Evolutionary conservation across 2,113 vertebrate species (phyloP).

Genomic region (Perccottus glenii): DNA sequence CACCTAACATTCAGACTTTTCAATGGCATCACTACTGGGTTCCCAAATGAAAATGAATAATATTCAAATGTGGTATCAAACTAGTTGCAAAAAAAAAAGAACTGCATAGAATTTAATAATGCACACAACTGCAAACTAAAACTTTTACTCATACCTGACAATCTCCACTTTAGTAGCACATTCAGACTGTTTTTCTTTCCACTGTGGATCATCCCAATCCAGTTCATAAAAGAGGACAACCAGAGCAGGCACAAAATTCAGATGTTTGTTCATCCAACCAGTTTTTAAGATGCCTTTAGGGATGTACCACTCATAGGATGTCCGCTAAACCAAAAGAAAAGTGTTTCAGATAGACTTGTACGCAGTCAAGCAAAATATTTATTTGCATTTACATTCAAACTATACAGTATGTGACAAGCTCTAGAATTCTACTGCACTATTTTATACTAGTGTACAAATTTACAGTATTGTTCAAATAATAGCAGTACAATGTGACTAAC

Average conservation of each 20-base stretch:
- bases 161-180: conserved; percentile 98
- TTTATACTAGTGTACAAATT: too few relatives aligned
- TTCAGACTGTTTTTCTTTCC: conserved; percentile 97
- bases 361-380: too few relatives aligned
- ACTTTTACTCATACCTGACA: conserved; percentile 83
- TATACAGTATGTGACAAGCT: too few relatives aligned
- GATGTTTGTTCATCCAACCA: conserved; percentile 98
- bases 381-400: too few relatives aligned
- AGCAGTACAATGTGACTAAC: too few relatives aligned
- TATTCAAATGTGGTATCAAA: too few relatives aligned
- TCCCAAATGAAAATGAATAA: too few relatives aligned
- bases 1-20: neutral
- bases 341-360: neutral
- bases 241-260: conserved; percentile 94
- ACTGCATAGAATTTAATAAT: neutral
- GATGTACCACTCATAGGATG: conserved; percentile 98
- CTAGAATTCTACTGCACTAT: too few relatives aligned
- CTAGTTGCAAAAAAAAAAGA: neutral
- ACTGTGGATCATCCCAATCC: conserved; percentile 97
- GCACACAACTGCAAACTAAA: neutral
- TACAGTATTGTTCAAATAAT: too few relatives aligned
- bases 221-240: conserved; percentile 98
- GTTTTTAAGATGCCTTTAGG: conserved; percentile 98
- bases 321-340: conserved; percentile 80
- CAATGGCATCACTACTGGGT: too few relatives aligned